Evolutionary conservation across 2,888 invertebrate species (phyloP).

Genomic region (Orgyia antiqua): DNA sequence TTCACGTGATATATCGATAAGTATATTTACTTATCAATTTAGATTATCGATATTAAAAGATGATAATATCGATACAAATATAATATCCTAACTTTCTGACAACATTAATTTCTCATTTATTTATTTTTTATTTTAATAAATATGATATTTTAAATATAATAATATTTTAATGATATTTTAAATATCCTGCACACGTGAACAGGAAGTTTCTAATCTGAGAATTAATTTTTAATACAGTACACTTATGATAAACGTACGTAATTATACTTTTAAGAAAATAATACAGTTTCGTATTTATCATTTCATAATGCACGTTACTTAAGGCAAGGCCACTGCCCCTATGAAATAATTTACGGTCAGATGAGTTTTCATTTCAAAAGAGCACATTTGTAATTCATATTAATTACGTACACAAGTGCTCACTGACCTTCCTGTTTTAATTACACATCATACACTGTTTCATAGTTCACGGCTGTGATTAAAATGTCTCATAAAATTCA

Average conservation of each 20-base stretch:
- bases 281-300: slow-evolving; percentile 45
- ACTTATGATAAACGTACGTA: slow-evolving; percentile 5
- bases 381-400: slow-evolving; percentile 65
- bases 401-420: slow-evolving; percentile 66
- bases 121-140: too few relatives aligned
- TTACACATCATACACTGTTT: slow-evolving; percentile 56
- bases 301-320: slow-evolving; percentile 50
- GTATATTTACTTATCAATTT: too few relatives aligned
- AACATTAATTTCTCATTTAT: too few relatives aligned
- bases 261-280: slow-evolving; percentile 26
- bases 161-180: too few relatives aligned
- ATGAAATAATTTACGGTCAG: slow-evolving; percentile 72
- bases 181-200: neutral
- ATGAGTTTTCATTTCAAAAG: slow-evolving; percentile 66
- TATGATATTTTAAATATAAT: too few relatives aligned
- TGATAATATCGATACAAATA: too few relatives aligned
- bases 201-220: slow-evolving; percentile 19
- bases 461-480: slow-evolving; percentile 76
- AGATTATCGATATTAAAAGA: too few relatives aligned
- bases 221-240: slow-evolving; percentile 6
- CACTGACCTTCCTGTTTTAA: slow-evolving; percentile 75
- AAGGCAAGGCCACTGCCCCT: slow-evolving; percentile 65
- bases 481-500: slow-evolving; percentile 68
- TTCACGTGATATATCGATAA: too few relatives aligned
- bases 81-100: too few relatives aligned